These are phyloP conservation scores for human (Homo sapiens) DNA, from an alignment of 2,113 vertebrate genomes.

Conservation along the genomic window GRCh38 chr4:46889501-46890000, in stretches of 20 bases:
- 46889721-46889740: neutral
- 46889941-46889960: neutral
- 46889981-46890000: neutral
- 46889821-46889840: neutral
- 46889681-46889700: neutral
- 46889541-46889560: neutral
- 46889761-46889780: neutral
- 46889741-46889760: neutral
- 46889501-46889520: neutral
- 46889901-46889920: neutral
- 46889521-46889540: neutral
- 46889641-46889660: neutral
- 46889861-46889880: neutral
- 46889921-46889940: slow-evolving; percentile 13
- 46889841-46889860: neutral
- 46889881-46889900: neutral
- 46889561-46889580: neutral
- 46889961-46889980: neutral
- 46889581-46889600: neutral
- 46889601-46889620: neutral
- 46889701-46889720: neutral
- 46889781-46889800: neutral
- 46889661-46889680: neutral
- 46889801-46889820: neutral
- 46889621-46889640: neutral